Conservation (phyloP, 2,797 vertebrate genomes). For the Cossypha dichroa region DNA sequence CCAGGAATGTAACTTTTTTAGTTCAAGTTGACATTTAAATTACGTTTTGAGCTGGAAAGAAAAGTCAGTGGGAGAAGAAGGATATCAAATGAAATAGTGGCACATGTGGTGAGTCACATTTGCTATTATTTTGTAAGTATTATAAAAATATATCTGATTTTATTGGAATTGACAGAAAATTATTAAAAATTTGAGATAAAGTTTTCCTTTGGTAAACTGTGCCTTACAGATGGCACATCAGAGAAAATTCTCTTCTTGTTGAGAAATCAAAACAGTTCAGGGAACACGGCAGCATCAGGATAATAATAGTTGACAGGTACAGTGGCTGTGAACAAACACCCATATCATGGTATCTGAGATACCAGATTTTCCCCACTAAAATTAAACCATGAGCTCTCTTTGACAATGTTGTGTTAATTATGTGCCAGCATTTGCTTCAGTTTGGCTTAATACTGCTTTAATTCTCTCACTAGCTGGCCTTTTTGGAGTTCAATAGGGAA, state of each 20-base stretch:
- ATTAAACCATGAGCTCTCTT: conserved; percentile 54
- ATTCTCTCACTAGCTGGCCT: background rate
- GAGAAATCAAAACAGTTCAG: conserved; percentile 63
- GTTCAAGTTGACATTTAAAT: conserved; percentile 63
- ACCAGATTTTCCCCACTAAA: conserved; percentile 64
- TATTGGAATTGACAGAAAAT: conserved; percentile 69
- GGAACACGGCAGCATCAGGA: conserved; percentile 52
- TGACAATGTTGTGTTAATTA: conserved; percentile 44
- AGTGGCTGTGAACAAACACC: conserved; percentile 62
- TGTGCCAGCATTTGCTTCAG: background rate
- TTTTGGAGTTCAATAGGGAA: background rate
- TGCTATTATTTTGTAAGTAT: conserved; percentile 66
- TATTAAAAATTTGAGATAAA: conserved; percentile 55
- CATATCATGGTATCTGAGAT: conserved; percentile 59
- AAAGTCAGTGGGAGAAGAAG: conserved; percentile 61
- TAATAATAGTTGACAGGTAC: conserved; percentile 63
- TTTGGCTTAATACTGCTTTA: conserved; percentile 1
- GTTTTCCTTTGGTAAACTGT: conserved; percentile 40
- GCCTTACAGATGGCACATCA: conserved; percentile 62
- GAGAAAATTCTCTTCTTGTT: conserved; percentile 58
- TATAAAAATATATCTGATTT: conserved; percentile 53
- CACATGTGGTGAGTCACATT: conserved; percentile 63
- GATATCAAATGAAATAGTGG: conserved; percentile 59
- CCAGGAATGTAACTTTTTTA: conserved; percentile 11
- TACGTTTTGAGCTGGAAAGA: conserved; percentile 45